phyloP scores from a whole-genome alignment of 2,888 invertebrate genomes.

The Amphipoea oculea region DNA sequence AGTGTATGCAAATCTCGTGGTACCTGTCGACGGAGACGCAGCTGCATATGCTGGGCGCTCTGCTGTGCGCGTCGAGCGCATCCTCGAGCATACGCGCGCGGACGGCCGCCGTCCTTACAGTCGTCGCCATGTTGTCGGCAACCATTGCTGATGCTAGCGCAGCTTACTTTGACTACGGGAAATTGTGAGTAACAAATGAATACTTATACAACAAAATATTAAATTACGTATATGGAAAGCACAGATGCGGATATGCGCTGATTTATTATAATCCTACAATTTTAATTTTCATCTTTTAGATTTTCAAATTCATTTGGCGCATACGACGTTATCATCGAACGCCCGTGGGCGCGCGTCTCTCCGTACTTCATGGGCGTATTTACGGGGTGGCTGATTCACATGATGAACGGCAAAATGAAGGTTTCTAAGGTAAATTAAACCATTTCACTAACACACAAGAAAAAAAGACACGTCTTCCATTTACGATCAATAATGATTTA shows the following conservation, averaged over 20 bases:
- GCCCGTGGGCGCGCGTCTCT: slow-evolving; percentile 93
- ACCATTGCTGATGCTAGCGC: slow-evolving; percentile 87
- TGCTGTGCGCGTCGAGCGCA: slow-evolving; percentile 88
- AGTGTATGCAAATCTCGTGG: slow-evolving; percentile 96
- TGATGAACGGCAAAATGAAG: slow-evolving; percentile 89
- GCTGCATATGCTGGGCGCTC: slow-evolving; percentile 93
- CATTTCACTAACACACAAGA: not conserved
- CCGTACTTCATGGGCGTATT: slow-evolving; percentile 94
- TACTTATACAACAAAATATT: not conserved
- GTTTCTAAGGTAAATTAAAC: slow-evolving; percentile 78
- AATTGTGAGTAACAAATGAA: slow-evolving; percentile 46
- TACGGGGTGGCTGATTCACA: slow-evolving; percentile 93
- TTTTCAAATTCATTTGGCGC: slow-evolving; percentile 72
- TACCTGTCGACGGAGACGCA: slow-evolving; percentile 94
- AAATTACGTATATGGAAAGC: not conserved
- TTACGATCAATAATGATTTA: not conserved
- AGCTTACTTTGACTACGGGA: slow-evolving; percentile 76
- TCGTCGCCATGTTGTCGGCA: slow-evolving; percentile 82
- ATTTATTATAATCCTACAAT: not conserved
- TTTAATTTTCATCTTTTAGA: slow-evolving; percentile 63
- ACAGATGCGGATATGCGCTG: too few relatives aligned
- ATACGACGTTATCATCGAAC: slow-evolving; percentile 92
- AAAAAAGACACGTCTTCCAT: not conserved
- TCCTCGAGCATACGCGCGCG: slow-evolving; percentile 70
- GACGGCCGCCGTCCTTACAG: slow-evolving; percentile 76